Evolutionary conservation across 2,113 vertebrate genomes (phyloP).

Genomic region (Hoplias malabaricus): DNA sequence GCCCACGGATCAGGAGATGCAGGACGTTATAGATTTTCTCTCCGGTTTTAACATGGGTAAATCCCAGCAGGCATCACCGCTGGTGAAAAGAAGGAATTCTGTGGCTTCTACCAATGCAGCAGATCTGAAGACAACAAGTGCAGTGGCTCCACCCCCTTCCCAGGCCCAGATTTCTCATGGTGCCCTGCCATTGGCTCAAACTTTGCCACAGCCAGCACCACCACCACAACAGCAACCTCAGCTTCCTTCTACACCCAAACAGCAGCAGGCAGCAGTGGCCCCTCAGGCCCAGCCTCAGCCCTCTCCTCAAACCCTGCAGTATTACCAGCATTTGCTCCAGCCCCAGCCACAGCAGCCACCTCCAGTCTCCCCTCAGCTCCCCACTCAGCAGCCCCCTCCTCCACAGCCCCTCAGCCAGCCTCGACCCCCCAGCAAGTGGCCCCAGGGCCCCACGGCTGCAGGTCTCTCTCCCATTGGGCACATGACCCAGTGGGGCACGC

Average conservation of each 20-base stretch:
- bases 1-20: constrained; percentile 98
- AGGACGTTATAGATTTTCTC: constrained; percentile 98
- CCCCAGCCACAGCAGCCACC: constrained; percentile 89
- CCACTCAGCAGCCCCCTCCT: constrained; percentile 69
- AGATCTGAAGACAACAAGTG: constrained; percentile 83
- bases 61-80: constrained; percentile 92
- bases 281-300: constrained; percentile 30
- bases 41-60: constrained; percentile 99
- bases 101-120: constrained; percentile 81
- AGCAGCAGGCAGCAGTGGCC: constrained; percentile 28
- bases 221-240: constrained; percentile 67
- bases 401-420: constrained; percentile 61
- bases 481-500: constrained; percentile 86
- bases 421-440: constrained; percentile 86
- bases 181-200: constrained; percentile 77
- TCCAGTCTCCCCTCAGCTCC: constrained; percentile 64
- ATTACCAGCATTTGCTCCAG: constrained; percentile 69
- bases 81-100: constrained; percentile 92
- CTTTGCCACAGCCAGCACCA: constrained; percentile 57
- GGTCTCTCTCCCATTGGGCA: constrained; percentile 84
- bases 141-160: constrained; percentile 72
- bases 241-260: constrained; percentile 64
- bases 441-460: constrained; percentile 76
- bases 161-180: constrained; percentile 76
- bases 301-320: constrained; percentile 49